These are phyloP conservation scores for Stratiomys singularior DNA, from an alignment of 2,888 invertebrate species.

Conservation along the genomic window DNA sequence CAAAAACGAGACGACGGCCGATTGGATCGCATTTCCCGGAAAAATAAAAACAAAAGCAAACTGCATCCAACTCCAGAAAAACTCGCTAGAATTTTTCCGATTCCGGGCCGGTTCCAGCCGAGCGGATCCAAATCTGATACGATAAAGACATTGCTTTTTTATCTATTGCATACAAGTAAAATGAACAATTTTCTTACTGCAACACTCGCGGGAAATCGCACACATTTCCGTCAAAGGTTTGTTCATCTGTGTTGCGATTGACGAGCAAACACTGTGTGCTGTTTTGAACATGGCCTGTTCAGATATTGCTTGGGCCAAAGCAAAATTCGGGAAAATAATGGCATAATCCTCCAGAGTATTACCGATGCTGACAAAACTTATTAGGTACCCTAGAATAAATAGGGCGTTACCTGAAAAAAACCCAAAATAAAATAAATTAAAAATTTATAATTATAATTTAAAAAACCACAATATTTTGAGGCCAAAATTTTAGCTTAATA, in stretches of 20 bases:
- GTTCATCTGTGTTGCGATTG: background rate
- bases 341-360: constrained; percentile 73
- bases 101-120: constrained; percentile 74
- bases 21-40: too few relatives aligned
- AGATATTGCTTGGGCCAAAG: constrained; percentile 67
- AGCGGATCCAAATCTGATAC: constrained; percentile 63
- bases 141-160: background rate
- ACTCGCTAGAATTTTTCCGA: constrained; percentile 73
- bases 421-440: too few relatives aligned
- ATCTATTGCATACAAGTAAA: background rate
- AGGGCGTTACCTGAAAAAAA: constrained; percentile 80
- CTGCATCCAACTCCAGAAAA: constrained; percentile 67
- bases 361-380: constrained; percentile 71
- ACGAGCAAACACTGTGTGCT: background rate
- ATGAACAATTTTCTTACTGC: background rate
- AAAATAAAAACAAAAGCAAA: too few relatives aligned
- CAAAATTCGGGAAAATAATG: constrained; percentile 77
- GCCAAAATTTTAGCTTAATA: too few relatives aligned
- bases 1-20: too few relatives aligned
- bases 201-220: background rate
- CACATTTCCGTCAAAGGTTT: background rate
- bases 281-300: constrained; percentile 56
- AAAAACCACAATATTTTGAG: too few relatives aligned
- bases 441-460: too few relatives aligned
- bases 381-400: constrained; percentile 75